Percentiles rank a stretch among this genome's conserved stretches.
Evolutionary conservation across 2,888 invertebrate species (phyloP).

Genomic region (Lasius fuliginosus): DNA sequence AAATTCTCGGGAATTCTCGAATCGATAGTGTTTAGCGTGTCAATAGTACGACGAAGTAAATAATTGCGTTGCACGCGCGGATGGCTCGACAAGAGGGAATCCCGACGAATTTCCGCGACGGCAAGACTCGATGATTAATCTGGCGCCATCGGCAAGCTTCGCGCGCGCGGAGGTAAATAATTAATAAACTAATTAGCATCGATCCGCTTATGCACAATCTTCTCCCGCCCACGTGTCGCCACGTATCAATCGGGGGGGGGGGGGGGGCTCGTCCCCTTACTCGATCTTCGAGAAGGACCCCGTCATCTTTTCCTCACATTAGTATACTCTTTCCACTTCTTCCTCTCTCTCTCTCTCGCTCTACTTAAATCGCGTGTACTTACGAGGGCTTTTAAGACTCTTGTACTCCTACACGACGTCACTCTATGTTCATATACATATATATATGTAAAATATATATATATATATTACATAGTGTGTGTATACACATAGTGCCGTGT

Average conservation of each 20-base stretch:
- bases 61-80: slow-evolving; percentile 5
- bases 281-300: neutral
- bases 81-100: slow-evolving; percentile 6
- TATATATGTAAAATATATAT: neutral
- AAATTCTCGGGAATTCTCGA: neutral
- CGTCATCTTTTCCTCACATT: neutral
- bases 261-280: neutral
- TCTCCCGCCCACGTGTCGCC: slow-evolving; percentile 5
- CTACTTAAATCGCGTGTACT: slow-evolving; percentile 16
- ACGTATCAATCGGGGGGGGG: slow-evolving; percentile 7
- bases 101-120: slow-evolving; percentile 5
- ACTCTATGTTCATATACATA: slow-evolving; percentile 9
- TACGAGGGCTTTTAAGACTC: slow-evolving; percentile 32
- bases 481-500: neutral
- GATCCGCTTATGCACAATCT: slow-evolving; percentile 37
- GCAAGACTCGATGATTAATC: slow-evolving; percentile 45
- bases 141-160: slow-evolving; percentile 28
- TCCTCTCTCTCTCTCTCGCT: neutral
- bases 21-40: neutral
- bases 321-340: slow-evolving; percentile 2
- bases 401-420: slow-evolving; percentile 14
- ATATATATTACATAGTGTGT: neutral
- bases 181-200: slow-evolving; percentile 52
- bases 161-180: slow-evolving; percentile 36
- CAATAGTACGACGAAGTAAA: neutral